Conservation (phyloP, 2,888 invertebrate genomes). For the Torymus texanus region DNA sequence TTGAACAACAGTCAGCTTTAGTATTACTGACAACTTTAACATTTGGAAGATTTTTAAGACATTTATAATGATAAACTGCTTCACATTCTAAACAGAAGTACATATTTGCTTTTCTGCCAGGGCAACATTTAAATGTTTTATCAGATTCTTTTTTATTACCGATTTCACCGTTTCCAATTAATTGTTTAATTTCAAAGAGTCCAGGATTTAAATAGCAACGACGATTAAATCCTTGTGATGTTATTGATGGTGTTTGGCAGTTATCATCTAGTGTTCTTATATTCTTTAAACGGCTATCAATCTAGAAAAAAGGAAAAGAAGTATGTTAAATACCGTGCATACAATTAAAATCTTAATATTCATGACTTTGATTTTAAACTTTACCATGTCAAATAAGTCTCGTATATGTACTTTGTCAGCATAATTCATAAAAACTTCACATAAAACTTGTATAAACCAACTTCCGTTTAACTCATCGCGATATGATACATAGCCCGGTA, state of each 20-base stretch:
- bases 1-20: conserved; percentile 43
- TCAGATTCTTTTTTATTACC: background rate
- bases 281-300: conserved; percentile 64
- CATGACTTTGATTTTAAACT: conserved; percentile 8
- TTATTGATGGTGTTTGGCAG: conserved; percentile 67
- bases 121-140: conserved; percentile 55
- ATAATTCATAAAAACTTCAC: conserved; percentile 75
- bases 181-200: conserved; percentile 62
- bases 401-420: conserved; percentile 64
- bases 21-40: conserved; percentile 27
- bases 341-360: background rate
- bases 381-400: conserved; percentile 69
- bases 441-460: conserved; percentile 79
- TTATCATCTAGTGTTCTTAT: conserved; percentile 58
- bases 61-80: conserved; percentile 54
- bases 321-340: conserved; percentile 9
- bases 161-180: conserved; percentile 9
- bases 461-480: conserved; percentile 77
- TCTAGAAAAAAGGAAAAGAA: conserved; percentile 59
- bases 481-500: conserved; percentile 77
- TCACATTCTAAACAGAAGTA: conserved; percentile 47
- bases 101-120: conserved; percentile 55
- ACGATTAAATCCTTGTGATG: conserved; percentile 67
- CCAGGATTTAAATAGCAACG: conserved; percentile 71
- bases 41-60: conserved; percentile 40